phyloP scores from a whole-genome alignment of 2,888 invertebrate species.

The Folsomia manolachei region DNA sequence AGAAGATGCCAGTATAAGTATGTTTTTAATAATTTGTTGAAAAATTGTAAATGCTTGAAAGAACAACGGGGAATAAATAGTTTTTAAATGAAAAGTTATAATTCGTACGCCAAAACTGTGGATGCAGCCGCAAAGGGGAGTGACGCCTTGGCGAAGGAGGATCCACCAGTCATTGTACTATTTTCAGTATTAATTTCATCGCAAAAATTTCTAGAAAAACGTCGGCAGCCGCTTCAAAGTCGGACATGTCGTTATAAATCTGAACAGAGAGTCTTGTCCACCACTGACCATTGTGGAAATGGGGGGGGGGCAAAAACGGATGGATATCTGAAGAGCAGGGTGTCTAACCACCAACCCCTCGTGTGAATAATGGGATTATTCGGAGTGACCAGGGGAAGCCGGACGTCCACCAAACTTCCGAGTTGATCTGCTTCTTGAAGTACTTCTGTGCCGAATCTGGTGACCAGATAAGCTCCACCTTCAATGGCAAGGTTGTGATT shows the following conservation, averaged over 20 bases:
- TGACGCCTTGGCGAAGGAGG: background rate
- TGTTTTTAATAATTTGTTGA: too few species aligned
- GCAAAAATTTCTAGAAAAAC: slow-evolving; percentile 24
- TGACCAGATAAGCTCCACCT: slow-evolving; percentile 30
- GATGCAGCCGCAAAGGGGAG: background rate
- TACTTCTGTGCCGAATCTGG: slow-evolving; percentile 20
- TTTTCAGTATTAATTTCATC: background rate
- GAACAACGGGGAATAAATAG: too few species aligned
- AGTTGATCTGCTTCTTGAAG: slow-evolving; percentile 33
- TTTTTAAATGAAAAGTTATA: background rate
- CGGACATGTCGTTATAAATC: slow-evolving; percentile 33
- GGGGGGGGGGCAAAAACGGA: slow-evolving; percentile 13
- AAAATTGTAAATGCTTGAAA: too few species aligned
- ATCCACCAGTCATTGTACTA: background rate
- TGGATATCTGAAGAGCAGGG: slow-evolving; percentile 19
- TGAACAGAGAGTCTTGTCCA: slow-evolving; percentile 33
- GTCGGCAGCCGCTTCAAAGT: slow-evolving; percentile 27
- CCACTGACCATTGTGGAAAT: slow-evolving; percentile 27
- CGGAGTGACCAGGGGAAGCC: slow-evolving; percentile 25
- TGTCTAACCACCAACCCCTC: slow-evolving; percentile 33
- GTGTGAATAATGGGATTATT: background rate
- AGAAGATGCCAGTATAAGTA: too few species aligned
- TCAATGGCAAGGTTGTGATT: slow-evolving; percentile 33
- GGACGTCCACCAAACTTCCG: slow-evolving; percentile 36
- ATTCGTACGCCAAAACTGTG: background rate